Evolutionary conservation across 2,113 vertebrate genomes (phyloP), one percentile per base, ranked within the genome.

Genomic region (Scomber colias): DNA sequence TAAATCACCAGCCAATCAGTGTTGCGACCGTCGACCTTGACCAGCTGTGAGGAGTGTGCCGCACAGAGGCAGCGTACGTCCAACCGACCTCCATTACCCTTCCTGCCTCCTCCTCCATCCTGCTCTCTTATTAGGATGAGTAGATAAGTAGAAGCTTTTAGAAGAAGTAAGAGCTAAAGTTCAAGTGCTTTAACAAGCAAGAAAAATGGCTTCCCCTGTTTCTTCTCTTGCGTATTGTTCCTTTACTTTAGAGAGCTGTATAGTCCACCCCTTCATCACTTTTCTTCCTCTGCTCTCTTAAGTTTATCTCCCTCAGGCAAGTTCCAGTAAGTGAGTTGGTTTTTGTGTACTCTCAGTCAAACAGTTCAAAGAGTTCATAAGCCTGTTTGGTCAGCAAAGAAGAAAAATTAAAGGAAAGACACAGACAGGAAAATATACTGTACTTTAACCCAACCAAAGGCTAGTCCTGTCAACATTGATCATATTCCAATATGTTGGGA

Each of bases 41-140:
- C 85, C 89, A 92, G 89, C 91, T 91, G 91, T 59, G 80, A 65
- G 84, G 77, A 88, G 78, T 44, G 89, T 91, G 89, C 85, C 57
- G 31, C 67, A 19, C 46, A 10, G 80, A 81, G 56, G 71, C 65
- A 46, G 82, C 67, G 40, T 79, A 77, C 24, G 64, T 89, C 81
- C 71, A 68, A 31, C 56, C 16, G 59, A 69, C 71, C 84, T 71
- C 63, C 40, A 11, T 74, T 24, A 16, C 27, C 53, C 61, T 48
- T 40, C 66, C 60, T 24, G 0, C 53, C 49, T 70, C 74, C 85
- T 78, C 72, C 78, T 61, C 57, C 75, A 16, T 71, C 55, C 66
- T 27, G 44, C 61, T 60, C 19, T 79, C 64, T 68, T 51, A 50
- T 79, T 71, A 1, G 53, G 69, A 91, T 71, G 71, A 79, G 62